Conservation (phyloP, 2,113 vertebrate genomes). For the Laticauda laticaudata region DNA sequence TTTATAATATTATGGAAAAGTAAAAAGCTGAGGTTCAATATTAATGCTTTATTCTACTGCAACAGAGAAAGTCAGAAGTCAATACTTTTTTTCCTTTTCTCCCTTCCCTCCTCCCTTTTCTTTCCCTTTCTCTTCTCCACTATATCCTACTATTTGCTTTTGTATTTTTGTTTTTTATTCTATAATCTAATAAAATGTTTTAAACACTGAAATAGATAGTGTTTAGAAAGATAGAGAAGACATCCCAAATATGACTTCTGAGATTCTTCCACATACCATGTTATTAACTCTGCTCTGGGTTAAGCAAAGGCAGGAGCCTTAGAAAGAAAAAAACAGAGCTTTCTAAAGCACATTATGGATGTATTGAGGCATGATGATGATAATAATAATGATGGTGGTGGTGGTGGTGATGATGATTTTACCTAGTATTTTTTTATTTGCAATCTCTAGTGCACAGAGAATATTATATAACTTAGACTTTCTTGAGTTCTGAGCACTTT, state of each 20-base stretch:
- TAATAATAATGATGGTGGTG: background rate
- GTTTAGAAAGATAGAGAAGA: background rate
- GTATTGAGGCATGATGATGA: background rate
- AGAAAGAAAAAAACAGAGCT: background rate
- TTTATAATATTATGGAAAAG: too few relatives aligned
- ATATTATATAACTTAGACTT: too few relatives aligned
- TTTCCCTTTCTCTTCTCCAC: too few relatives aligned
- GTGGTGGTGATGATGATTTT: background rate
- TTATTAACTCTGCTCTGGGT: background rate
- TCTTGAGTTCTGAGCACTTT: too few relatives aligned
- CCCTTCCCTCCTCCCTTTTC: too few relatives aligned
- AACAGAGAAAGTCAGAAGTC: too few relatives aligned
- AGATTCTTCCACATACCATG: background rate
- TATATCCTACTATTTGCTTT: too few relatives aligned
- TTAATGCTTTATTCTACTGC: too few relatives aligned
- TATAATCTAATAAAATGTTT: too few relatives aligned
- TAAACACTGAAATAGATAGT: background rate
- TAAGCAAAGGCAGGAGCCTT: background rate
- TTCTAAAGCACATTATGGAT: background rate
- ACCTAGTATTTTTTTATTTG: background rate
- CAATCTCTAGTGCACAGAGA: background rate
- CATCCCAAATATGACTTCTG: background rate
- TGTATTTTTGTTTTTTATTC: too few relatives aligned
- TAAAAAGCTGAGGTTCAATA: too few relatives aligned
- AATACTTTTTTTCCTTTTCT: too few relatives aligned